Percentiles rank a stretch among this genome's conserved stretches.
Conservation (phyloP, 2,797 vertebrate genomes). For the Peromyscus attwateri region DNA sequence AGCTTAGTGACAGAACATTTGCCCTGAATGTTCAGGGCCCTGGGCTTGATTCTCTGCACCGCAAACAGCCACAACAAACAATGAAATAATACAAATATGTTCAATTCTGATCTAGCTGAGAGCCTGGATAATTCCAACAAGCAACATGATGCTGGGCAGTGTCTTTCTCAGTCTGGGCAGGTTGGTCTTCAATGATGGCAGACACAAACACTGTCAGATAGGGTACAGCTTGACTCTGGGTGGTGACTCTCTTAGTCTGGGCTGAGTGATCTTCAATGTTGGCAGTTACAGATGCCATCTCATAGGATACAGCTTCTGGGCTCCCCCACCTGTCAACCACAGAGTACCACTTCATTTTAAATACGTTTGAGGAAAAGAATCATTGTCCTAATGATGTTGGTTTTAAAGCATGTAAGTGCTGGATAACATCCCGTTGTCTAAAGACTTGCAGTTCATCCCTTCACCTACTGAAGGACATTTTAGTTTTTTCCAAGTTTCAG, state of each 20-base stretch:
- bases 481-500: neutral
- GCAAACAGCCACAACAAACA: neutral
- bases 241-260: neutral
- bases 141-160: neutral
- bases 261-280: neutral
- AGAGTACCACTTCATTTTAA: neutral
- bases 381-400: neutral
- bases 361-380: neutral
- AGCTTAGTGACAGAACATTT: neutral
- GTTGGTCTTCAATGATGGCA: neutral
- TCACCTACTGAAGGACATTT: neutral
- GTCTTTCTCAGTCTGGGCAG: neutral
- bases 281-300: accelerated
- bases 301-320: neutral
- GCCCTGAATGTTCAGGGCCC: neutral
- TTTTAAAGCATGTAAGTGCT: conserved; percentile 18
- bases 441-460: neutral
- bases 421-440: neutral
- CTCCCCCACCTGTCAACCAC: neutral
- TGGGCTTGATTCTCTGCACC: neutral
- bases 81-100: neutral
- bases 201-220: neutral
- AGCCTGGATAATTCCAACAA: neutral
- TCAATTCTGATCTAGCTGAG: neutral
- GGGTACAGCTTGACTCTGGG: neutral